Evolutionary conservation across 2,113 vertebrate genomes (phyloP), one percentile per base, ranked within the genome.

Genomic region (Meriones unguiculatus): DNA sequence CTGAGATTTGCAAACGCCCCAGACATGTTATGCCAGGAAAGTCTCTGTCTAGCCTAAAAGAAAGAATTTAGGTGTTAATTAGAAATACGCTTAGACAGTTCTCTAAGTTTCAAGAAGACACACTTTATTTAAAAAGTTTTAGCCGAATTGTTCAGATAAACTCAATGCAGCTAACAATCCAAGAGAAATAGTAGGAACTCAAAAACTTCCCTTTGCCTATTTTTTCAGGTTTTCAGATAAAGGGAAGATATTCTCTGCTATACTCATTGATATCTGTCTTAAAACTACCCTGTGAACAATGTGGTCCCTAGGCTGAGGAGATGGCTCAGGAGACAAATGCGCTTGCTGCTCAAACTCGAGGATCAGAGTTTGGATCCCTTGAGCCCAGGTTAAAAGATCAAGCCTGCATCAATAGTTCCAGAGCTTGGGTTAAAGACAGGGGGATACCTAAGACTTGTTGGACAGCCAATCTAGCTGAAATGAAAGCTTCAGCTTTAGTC

Each of bases 21-120:
- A 97, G 97, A 97, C 93, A 70, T 97, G 94, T 97, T 87, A 97
- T 95, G 93, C 95, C 78, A 97, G 90, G 78, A 95, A 94, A 95
- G 64, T 89, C 35, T 95, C 85, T 76, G 96, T 96, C 97, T 97
- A 2, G n/a, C 69, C 96, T 88, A 72, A 91, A 95, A 90, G 89
- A 84, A 95, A 96, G 38, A 92, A 93, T 91, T 69, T 96, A 97
- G 96, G 96, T 97, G 95, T 97, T 97, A 96, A 97, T 97, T 90
- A 96, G 87, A 76, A 81, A 18, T 82, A 59, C 81, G 24, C 41
- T 88, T 70, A 69, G 32, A 93, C 30, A 95, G 59, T 91, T 96
- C 59, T 90, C 70, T 76, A 81, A 96, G 4, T 95, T 93, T 62
- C 73, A 92, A 89, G 22, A 81, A 82, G 92, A 96, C 18, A 32